Evolutionary conservation across 2,888 invertebrate genomes (phyloP).

Genomic region (Fragum whitleyi): DNA sequence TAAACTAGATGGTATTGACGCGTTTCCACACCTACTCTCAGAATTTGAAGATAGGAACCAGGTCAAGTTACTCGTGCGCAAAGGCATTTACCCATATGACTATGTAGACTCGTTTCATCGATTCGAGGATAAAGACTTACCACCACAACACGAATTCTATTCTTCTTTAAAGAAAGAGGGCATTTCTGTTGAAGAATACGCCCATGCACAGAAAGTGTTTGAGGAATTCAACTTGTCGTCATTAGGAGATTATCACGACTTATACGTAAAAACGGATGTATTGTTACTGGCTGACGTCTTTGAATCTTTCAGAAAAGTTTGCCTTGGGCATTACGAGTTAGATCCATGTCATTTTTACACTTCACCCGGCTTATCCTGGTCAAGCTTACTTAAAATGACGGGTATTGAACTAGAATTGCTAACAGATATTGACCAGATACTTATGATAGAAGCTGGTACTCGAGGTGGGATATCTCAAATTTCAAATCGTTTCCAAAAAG

Average conservation of each 20-base stretch:
- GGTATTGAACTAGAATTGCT: constrained; percentile 29
- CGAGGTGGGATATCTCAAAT: constrained; percentile 49
- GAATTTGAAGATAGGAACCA: constrained; percentile 9
- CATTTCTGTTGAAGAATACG: constrained; percentile 40
- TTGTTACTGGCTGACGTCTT: constrained; percentile 36
- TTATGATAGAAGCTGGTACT: constrained; percentile 34
- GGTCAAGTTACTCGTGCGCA: constrained; percentile 23
- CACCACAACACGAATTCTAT: constrained; percentile 28
- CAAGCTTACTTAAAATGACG: constrained; percentile 42
- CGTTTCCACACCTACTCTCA: constrained; percentile 41
- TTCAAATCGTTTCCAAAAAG: constrained; percentile 39
- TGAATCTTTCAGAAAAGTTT: constrained; percentile 37
- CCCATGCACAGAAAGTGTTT: constrained; percentile 38
- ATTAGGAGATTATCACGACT: constrained; percentile 40
- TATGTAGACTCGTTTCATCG: constrained; percentile 24
- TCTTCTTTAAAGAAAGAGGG: constrained; percentile 28
- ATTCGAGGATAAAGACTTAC: constrained; percentile 31
- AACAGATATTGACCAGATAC: constrained; percentile 36
- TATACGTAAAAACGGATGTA: constrained; percentile 47
- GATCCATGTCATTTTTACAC: constrained; percentile 51
- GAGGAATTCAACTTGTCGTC: constrained; percentile 16
- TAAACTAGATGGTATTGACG: constrained; percentile 41
- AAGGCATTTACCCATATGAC: constrained; percentile 37
- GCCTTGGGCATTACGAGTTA: constrained; percentile 46
- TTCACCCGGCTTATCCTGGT: constrained; percentile 43